Evolutionary conservation across 2,113 vertebrate genomes (phyloP), one percentile per base, ranked within the genome.

Genomic region (Gymnorhina tibicen): DNA sequence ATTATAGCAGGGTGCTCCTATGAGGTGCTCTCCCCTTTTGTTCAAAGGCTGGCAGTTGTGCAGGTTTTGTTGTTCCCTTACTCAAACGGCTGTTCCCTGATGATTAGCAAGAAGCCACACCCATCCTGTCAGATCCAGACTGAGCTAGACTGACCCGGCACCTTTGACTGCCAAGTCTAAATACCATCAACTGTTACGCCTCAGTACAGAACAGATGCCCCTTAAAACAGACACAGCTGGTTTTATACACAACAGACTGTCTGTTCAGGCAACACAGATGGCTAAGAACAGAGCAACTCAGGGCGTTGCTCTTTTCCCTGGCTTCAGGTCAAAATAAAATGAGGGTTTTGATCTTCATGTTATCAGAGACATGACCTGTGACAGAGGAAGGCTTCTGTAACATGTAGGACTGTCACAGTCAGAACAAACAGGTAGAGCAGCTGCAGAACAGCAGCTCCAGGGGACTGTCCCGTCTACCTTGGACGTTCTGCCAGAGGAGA

Each of bases 141-240:
- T 52, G 32, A 91, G 62, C 49, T 49, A 75, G 10, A 10, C 4
- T 79, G 52, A 82, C 35, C 53, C 2, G 3, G 28, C 24, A 74
- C 14, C 73, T 85, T 9, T 10, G 19, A 52, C 50, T 58, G 72
- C 58, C 75, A 66, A 56, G 49, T 52, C 67, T 82, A 62, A 85
- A 83, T 37, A 93, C 39, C 30, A 39, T 79, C 58, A 79, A 39
- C 81, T 76, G 42, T 69, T 95, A 35, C 2, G 42, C 66, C 22
- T 35, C 53, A 60, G 39, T 41, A 60, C 28, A 64, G 70, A 95
- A 60, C 87, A 97, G 91, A 80, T 91, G 87, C 30, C 78, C 44
- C 42, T 87, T 79, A 58, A 79, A 91, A 85, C 32, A 85, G 59
- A 67, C 80, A 78, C 91, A 94, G 87, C 87, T 95, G 86, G 72